Base-by-base conservation (phyloP, 2,888 invertebrate genomes). In the Platycheirus albimanus region DNA sequence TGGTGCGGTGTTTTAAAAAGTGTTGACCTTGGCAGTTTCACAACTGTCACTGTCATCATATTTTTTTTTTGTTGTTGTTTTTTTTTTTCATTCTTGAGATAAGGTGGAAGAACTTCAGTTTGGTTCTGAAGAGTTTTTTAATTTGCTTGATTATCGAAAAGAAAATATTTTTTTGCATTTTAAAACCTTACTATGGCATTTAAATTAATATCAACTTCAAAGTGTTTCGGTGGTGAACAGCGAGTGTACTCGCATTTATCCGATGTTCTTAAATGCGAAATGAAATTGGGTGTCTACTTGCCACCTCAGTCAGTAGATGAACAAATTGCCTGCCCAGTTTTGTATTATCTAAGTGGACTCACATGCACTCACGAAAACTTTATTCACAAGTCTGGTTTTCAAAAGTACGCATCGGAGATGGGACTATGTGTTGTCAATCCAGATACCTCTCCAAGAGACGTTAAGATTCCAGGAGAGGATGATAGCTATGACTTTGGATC, bases 341-440 rank as follows among this genome's bases (percentile, higher is more conserved):
- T 99, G 10, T 98, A 97, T 89, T 99, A 95, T 93, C 92, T 99
- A 0, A 98, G 98, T 41, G 98, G 99, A 0, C 92, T 99, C 30
- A 96, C 96, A 0, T 99, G 99, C 90, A 97, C 94, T 10, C 99
- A 99, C 90, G 95, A 96, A 88, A 99, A 99, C 92, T 98, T 99
- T 88, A 95, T 98, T 84, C 94, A 96, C 61, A 99, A 99, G 91
- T 94, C 98, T 51, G 99, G 98, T n/a, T 96, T 96, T 81, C 99
- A 99, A 92, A 93, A 93, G 87, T 95, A 95, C 91, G 99, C 99
- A 3, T 93, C 98, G 3, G 93, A 97, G 87, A 93, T 96, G 88
- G 96, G 96, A 0, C 91, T 99, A 2, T 94, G 97, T 84, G 93
- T 99, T 64, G 96, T 99, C 2, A 96, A 95, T 77, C 98, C 99